A percentile compares a stretch with the other conserved stretches of the same genome.
Evolutionary conservation across 2,888 invertebrate species (phyloP).

Genomic region (Hylaea fasciaria): DNA sequence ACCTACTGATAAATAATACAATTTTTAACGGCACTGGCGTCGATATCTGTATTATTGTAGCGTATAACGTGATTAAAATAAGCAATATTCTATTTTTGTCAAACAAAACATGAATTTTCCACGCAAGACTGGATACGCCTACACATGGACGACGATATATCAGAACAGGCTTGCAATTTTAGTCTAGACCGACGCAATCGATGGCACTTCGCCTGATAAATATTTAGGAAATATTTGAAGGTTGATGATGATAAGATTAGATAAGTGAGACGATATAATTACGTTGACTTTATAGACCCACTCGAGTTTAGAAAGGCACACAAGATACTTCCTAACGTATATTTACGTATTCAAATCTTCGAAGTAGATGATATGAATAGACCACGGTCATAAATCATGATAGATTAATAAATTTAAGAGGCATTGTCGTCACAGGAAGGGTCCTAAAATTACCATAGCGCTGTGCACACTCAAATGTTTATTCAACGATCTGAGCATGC

Average conservation of each 20-base stretch:
- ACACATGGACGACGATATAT: conserved; percentile 1
- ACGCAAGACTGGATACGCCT: conserved; percentile 4
- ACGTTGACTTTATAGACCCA: conserved; percentile 22
- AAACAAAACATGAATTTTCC: conserved; percentile 17
- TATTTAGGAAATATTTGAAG: conserved; percentile 57
- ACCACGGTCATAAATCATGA: background rate
- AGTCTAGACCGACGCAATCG: conserved; percentile 29
- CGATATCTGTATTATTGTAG: conserved; percentile 9
- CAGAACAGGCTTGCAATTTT: conserved; percentile 6
- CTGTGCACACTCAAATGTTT: conserved; percentile 27
- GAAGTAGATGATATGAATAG: background rate
- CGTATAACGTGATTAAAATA: background rate
- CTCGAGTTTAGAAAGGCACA: background rate
- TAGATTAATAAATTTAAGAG: conserved; percentile 18
- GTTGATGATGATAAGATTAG: conserved; percentile 62
- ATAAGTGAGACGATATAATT: conserved; percentile 40
- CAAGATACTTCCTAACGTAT: background rate
- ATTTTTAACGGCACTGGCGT: background rate
- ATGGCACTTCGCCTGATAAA: conserved; percentile 41
- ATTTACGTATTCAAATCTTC: background rate
- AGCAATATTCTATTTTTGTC: conserved; percentile 3
- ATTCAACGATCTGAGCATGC: conserved; percentile 41
- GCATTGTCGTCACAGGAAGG: conserved; percentile 25
- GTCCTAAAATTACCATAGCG: conserved; percentile 48
- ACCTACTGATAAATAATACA: conserved; percentile 4